Base-by-base conservation (phyloP, 2,888 invertebrate genomes). In the Polymixis lichenea region DNA sequence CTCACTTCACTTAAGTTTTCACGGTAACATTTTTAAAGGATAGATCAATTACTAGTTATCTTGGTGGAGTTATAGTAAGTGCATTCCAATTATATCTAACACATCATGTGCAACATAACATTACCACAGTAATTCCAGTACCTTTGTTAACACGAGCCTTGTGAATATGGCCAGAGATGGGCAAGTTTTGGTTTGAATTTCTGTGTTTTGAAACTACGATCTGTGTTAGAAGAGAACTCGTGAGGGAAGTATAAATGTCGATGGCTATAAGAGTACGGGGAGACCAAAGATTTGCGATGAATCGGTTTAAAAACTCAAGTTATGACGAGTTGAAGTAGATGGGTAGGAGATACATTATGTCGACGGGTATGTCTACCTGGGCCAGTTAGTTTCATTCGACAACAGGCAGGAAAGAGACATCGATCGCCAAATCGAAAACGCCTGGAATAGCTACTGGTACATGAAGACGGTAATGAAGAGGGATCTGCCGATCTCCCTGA, bases 131-230 rank as follows among this genome's bases (percentile, higher is more conserved):
- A 69, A 49, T 64, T 80, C 53, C 60, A 80, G 25, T 77, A 77
- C 73, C 68, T 80, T 77, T 74, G 83, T 83, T 83, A 83, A 77
- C 80, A 83, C 80, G 51, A 15, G 3, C 38, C 51, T 19, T 61
- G 19, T 55, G 22, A 2, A 0, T 49, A 32, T 80, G 64, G 61
- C n/a, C 2, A 62, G 61, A 13, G 64, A 11, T 80, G 62, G 72
- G 15, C 43, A 77, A 60, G 28, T 13, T 69, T 66, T 66, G 65
- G 70, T 38, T 28, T 25, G 5, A 5, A 28, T 19, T 49, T 56
- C 4, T 65, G n/a, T 32, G 55, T 9, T 28, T 28, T 13, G 8
- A 28, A 46, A 56, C 6, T 28, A 19, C 5, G 7, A 25, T 43
- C 1, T 51, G 17, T 22, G 22, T 9, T n/a, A 32, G 2, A 38